phyloP scores from a whole-genome alignment of 2,888 invertebrate genomes.

The Deroplatys truncata region DNA sequence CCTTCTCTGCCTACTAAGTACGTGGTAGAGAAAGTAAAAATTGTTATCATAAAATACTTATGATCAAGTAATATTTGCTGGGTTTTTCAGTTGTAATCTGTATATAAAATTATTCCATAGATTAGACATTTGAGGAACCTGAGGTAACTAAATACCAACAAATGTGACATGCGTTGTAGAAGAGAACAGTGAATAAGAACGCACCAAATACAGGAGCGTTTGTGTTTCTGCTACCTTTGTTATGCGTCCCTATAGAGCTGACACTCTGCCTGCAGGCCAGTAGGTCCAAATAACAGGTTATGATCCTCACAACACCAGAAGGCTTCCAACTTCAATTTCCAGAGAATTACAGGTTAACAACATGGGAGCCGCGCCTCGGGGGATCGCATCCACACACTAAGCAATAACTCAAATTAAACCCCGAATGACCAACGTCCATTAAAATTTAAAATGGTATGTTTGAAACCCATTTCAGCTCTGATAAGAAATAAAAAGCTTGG shows the following conservation, averaged over 20 bases:
- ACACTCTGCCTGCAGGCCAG: not conserved
- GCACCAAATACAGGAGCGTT: not conserved
- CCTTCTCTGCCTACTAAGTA: no score
- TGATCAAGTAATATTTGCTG: no score
- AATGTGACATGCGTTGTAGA: no score
- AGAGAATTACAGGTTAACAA: constrained; percentile 2
- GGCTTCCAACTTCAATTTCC: not conserved
- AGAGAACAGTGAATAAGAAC: not conserved
- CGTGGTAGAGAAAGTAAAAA: no score
- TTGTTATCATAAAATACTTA: no score
- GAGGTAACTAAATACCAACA: no score
- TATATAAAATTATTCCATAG: no score
- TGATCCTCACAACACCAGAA: not conserved
- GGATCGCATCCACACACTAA: not conserved
- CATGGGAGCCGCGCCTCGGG: not conserved
- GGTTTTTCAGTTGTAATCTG: no score
- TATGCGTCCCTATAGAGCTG: not conserved
- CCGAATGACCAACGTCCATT: constrained; percentile 4
- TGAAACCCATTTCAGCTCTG: constrained; percentile 3
- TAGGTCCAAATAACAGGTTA: constrained; percentile 1
- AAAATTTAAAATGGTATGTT: constrained; percentile 6
- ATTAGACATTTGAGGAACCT: no score
- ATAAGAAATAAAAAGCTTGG: not conserved
- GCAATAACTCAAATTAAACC: constrained; percentile 4
- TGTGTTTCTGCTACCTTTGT: not conserved